Percentiles rank a stretch among this genome's conserved stretches.
phyloP scores from a whole-genome alignment of 2,888 invertebrate species.

The Onthophagus sagittarius region DNA sequence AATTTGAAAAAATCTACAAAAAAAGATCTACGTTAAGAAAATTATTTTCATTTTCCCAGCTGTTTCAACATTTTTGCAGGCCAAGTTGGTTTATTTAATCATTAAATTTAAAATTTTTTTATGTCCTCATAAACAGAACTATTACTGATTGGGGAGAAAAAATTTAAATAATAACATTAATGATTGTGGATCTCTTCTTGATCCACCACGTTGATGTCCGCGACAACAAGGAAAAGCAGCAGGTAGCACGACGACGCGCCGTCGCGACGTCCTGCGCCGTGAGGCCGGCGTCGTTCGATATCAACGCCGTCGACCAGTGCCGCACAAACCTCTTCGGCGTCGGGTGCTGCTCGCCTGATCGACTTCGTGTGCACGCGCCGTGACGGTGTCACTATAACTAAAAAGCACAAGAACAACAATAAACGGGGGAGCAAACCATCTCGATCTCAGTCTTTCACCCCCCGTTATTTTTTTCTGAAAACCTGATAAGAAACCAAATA shows the following conservation, averaged over 20 bases:
- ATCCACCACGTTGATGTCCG: neutral
- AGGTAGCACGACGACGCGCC: constrained; percentile 45
- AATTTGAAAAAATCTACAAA: too few relatives aligned
- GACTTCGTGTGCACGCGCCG: neutral
- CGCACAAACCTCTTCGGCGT: constrained; percentile 48
- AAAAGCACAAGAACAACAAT: neutral
- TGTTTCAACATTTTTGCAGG: too few relatives aligned
- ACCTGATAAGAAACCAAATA: neutral
- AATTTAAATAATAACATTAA: too few relatives aligned
- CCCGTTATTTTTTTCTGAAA: too few relatives aligned
- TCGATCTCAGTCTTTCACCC: too few relatives aligned
- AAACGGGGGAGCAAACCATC: neutral
- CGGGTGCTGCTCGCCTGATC: constrained; percentile 39
- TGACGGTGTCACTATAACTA: neutral
- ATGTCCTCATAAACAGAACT: too few relatives aligned
- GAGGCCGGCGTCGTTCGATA: constrained; percentile 48
- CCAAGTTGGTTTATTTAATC: too few relatives aligned
- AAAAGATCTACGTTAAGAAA: too few relatives aligned
- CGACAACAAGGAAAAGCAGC: constrained; percentile 38
- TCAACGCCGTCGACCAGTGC: constrained; percentile 45
- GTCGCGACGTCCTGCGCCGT: constrained; percentile 46
- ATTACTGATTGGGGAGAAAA: too few relatives aligned
- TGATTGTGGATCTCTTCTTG: neutral
- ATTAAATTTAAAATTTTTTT: too few relatives aligned
- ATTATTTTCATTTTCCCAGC: too few relatives aligned